Base-by-base conservation (phyloP, 2,888 invertebrate genomes). In the Drosophila emarginata region DNA sequence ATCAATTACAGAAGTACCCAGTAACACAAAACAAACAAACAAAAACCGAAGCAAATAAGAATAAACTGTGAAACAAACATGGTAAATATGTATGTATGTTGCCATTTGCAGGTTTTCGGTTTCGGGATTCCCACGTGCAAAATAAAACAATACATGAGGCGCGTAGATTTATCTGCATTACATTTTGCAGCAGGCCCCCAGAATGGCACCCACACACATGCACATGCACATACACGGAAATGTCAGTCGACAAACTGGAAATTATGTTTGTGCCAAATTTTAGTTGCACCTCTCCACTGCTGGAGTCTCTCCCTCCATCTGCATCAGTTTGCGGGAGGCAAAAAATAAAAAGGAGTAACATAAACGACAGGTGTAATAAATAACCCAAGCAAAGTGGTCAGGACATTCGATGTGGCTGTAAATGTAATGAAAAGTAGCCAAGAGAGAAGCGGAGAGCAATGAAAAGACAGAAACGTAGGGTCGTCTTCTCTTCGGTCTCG, bases 331-430 rank as follows among this genome's bases (percentile, higher is more conserved):
- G 7, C 9, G 9, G 32, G 9, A 32, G 21, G 51, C 37, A 51
- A 26, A n/a, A 61, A 71, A 59, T n/a, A 57, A 64, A 53, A 61
- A 70, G 64, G 79, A 67, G 80, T 67, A 73, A 69, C 59, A 76
- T 67, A 76, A 82, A 77, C 87, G 80, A 83, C 84, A 85, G 85
- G 85, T 88, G 85, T 88, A 85, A 88, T 87, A 85, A 88, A 85
- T 83, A 86, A 79, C 80, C 83, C 73, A 71, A 75, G 58, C 69
- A 73, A 69, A 76, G 64, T 63, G 81, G 79, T 61, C 79, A 73
- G 64, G 66, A 72, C 69, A 68, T 65, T 45, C 40, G 11, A 52
- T 14, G 28, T 36, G 26, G 40, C 58, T 45, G 40, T 21, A 45
- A 32, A 39, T 45, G 52, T 60, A 65, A 72, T 64, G 72, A 72